Base-by-base conservation (phyloP, 2,888 invertebrate genomes). In the Erynnis tages region DNA sequence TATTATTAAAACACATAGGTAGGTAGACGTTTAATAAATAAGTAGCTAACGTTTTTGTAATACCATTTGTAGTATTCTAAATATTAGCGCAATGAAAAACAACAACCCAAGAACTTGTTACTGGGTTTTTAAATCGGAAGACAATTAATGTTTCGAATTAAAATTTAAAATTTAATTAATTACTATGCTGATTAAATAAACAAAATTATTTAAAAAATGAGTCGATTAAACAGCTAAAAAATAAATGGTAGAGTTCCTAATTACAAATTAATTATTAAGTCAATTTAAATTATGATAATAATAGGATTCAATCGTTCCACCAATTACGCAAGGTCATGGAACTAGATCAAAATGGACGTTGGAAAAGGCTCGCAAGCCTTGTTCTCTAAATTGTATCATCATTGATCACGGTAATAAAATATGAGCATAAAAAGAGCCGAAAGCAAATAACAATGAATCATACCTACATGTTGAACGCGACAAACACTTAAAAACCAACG, bases 381-480 rank as follows among this genome's bases (percentile, higher is more conserved):
- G n/a, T n/a, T n/a, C n/a, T n/a, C n/a, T n/a, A n/a, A n/a, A n/a
- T n/a, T n/a, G n/a, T n/a, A n/a, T n/a, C n/a, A n/a, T n/a, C n/a
- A n/a, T n/a, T n/a, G n/a, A 55, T 46, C 25, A 43, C 45, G 35
- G 30, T 23, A 19, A 48, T 14, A 21, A 30, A 30, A 34, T 40
- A 43, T 48, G 29, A 55, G 43, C 43, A 48, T 30, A 53, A 44
- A 52, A 52, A 52, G 41, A 37, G 32, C 37, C 37, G 32, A 47
- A 56, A 34, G 41, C 48, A 45, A 55, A 59, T 43, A 67, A 62
- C 61, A 65, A 73, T 76, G 76, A 79, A 71, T 81, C 79, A 80
- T 65, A 67, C 61, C 79, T 65, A 67, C 61, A 66, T 62, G 65
- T 70, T 65, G 71, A 66, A 61, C 62, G 67, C 69, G 59, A 69